These are phyloP conservation scores for Drosophila putrida DNA, from an alignment of 2,888 invertebrate species.

Conservation along the genomic window DNA sequence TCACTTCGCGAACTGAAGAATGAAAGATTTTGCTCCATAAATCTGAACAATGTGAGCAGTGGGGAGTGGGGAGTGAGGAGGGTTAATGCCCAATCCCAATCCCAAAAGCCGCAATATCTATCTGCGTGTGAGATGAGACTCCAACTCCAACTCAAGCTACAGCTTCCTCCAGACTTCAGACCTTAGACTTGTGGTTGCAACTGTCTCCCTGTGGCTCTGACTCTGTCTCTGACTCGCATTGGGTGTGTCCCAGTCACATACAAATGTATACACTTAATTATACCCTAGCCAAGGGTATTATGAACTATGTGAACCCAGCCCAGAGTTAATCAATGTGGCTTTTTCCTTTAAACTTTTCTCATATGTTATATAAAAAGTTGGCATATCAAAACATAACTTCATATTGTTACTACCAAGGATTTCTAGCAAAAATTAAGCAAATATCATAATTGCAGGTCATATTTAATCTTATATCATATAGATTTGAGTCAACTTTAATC, in stretches of 20 bases:
- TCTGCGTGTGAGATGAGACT: constrained; percentile 58
- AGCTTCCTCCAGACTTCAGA: constrained; percentile 4
- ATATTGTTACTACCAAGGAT: too few species aligned
- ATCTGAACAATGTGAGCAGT: constrained; percentile 65
- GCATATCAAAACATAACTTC: too few species aligned
- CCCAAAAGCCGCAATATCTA: constrained; percentile 40
- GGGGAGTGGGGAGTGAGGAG: too few species aligned
- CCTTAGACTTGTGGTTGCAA: constrained; percentile 31
- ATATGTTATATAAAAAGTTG: too few species aligned
- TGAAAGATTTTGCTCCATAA: constrained; percentile 73
- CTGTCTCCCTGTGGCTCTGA: constrained; percentile 19
- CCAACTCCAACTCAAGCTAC: background rate
- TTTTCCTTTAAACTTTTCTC: background rate
- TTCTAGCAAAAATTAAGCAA: background rate
- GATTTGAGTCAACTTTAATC: background rate
- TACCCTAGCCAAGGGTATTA: constrained; percentile 8
- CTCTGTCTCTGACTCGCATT: constrained; percentile 14
- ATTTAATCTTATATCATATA: background rate
- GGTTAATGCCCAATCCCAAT: constrained; percentile 70
- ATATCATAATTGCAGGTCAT: background rate
- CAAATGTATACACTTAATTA: background rate
- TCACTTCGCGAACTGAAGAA: constrained; percentile 7
- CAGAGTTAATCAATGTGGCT: background rate
- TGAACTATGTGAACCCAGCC: background rate
- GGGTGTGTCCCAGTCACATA: constrained; percentile 43